These are phyloP conservation scores for Epinephelus coioides DNA, from an alignment of 2,797 vertebrate species.

Conservation along the genomic window DNA sequence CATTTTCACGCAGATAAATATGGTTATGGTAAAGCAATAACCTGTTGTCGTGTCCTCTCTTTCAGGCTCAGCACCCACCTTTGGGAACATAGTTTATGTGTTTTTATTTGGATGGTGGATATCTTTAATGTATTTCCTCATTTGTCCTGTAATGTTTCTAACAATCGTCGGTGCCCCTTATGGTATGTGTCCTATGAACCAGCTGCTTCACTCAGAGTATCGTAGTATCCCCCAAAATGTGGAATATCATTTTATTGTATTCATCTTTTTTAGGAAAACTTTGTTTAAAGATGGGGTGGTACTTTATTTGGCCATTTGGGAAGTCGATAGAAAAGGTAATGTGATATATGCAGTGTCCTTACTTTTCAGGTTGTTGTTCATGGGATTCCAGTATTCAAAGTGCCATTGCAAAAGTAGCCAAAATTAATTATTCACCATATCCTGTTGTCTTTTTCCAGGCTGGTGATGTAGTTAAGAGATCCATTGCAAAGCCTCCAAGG, in stretches of 20 bases:
- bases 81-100: conserved; percentile 89
- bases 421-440: not conserved
- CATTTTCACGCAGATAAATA: not conserved
- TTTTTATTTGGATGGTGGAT: conserved; percentile 94
- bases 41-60: conserved; percentile 14
- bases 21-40: not conserved
- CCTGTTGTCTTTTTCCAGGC: conserved; percentile 58
- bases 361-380: not conserved
- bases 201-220: not conserved
- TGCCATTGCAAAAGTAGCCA: not conserved
- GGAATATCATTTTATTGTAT: not conserved
- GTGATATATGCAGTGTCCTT: not conserved
- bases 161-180: conserved; percentile 87
- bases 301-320: conserved; percentile 92
- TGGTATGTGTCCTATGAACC: conserved; percentile 75
- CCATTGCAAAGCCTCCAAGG: conserved; percentile 60
- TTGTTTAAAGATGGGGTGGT: conserved; percentile 84
- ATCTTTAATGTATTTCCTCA: conserved; percentile 85
- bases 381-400: not conserved
- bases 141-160: conserved; percentile 88
- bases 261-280: conserved; percentile 78
- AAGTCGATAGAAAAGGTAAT: conserved; percentile 87
- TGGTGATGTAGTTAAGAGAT: conserved; percentile 40
- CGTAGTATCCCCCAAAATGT: not conserved
- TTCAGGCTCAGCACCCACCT: conserved; percentile 85